Percentiles rank a stretch among this genome's conserved stretches.
Conservation (phyloP, 2,797 vertebrate species). For the Acanthurus leucopareius region DNA sequence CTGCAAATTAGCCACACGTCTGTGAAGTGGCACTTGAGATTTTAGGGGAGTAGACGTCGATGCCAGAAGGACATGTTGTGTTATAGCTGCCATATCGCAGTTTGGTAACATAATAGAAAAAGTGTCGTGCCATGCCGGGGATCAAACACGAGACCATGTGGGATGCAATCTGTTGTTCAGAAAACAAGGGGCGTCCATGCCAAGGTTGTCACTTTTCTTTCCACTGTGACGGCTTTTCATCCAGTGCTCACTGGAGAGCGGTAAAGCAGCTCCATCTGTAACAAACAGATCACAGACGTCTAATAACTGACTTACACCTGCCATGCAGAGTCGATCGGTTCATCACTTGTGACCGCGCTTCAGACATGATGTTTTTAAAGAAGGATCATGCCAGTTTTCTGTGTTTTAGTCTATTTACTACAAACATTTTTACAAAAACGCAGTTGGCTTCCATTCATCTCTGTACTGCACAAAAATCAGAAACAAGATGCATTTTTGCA, state of each 20-base stretch:
- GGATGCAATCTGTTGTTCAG: constrained; percentile 80
- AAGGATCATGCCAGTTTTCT: not conserved
- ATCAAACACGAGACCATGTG: constrained; percentile 76
- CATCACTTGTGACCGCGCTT: constrained; percentile 2
- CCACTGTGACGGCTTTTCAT: constrained; percentile 60
- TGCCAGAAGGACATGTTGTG: constrained; percentile 68
- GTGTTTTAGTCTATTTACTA: too few species aligned
- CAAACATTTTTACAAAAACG: not conserved
- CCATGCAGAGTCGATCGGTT: not conserved
- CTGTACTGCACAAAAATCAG: not conserved
- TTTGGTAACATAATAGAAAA: constrained; percentile 74
- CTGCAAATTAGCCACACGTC: constrained; percentile 74
- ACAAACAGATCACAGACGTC: constrained; percentile 40
- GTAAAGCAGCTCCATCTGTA: constrained; percentile 55
- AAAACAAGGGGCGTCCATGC: constrained; percentile 49
- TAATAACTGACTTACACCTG: constrained; percentile 32
- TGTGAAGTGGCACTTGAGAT: constrained; percentile 75
- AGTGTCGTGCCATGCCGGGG: constrained; percentile 56
- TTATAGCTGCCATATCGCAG: constrained; percentile 65
- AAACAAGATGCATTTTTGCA: not conserved
- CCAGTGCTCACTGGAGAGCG: constrained; percentile 54
- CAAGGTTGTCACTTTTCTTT: constrained; percentile 78
- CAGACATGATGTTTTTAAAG: constrained; percentile 8
- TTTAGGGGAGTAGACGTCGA: constrained; percentile 35
- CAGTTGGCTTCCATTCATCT: constrained; percentile 1